Conservation (phyloP, 2,113 vertebrate species). For the Paraplagusia blochii region DNA sequence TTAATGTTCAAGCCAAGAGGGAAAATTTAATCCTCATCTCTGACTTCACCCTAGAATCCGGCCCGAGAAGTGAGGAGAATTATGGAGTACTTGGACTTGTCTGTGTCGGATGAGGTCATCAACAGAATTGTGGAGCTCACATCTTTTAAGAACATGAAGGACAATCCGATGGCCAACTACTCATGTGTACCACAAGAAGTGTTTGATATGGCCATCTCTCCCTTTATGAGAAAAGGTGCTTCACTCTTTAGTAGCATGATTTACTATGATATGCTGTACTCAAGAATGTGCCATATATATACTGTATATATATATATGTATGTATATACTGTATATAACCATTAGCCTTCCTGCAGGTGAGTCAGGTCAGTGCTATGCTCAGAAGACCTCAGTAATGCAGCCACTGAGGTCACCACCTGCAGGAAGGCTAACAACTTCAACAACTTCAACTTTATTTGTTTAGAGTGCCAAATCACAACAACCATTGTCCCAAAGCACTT, state of each 20-base stretch:
- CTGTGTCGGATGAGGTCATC: constrained; percentile 69
- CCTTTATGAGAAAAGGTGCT: constrained; percentile 82
- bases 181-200: constrained; percentile 59
- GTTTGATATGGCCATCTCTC: constrained; percentile 72
- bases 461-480: too few species aligned
- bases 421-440: too few species aligned
- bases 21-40: neutral
- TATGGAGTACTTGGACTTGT: constrained; percentile 73
- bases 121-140: constrained; percentile 72
- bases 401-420: too few species aligned
- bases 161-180: constrained; percentile 82
- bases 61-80: constrained; percentile 73
- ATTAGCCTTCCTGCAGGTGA: too few species aligned
- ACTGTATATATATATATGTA: too few species aligned
- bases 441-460: too few species aligned
- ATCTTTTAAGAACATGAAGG: constrained; percentile 78
- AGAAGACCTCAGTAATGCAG: too few species aligned
- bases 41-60: constrained; percentile 66
- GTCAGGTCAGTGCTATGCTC: too few species aligned
- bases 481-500: too few species aligned
- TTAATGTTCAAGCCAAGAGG: too few species aligned
- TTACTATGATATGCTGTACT: neutral
- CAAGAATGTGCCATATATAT: neutral
- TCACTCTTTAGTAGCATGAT: neutral
- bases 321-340: too few species aligned